A percentile compares a stretch with the other conserved stretches of the same genome.
Evolutionary conservation across 2,113 vertebrate genomes (phyloP).

Genomic region (Drymodes brunneopygia): DNA sequence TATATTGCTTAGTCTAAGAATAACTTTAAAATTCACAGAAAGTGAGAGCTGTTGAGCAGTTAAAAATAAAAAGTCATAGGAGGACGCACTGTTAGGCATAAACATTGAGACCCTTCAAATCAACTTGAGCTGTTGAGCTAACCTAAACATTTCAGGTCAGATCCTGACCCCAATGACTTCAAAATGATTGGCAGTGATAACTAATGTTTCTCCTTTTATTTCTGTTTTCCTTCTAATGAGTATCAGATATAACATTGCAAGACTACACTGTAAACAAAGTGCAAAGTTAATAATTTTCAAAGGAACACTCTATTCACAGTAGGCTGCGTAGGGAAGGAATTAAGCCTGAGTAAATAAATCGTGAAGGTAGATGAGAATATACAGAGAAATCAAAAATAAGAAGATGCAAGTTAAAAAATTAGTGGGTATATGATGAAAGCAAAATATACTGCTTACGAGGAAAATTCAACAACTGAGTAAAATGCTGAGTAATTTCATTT

Average conservation of each 20-base stretch:
- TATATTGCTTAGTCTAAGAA: slow-evolving; percentile 39
- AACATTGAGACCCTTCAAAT: slow-evolving; percentile 37
- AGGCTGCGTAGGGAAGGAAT: not conserved
- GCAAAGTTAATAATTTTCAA: slow-evolving; percentile 55
- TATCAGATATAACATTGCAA: slow-evolving; percentile 48
- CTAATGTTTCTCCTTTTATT: slow-evolving; percentile 33
- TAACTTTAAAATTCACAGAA: slow-evolving; percentile 60
- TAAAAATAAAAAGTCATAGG: slow-evolving; percentile 52
- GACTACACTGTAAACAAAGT: slow-evolving; percentile 56
- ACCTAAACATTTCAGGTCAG: slow-evolving; percentile 36
- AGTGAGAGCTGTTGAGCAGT: slow-evolving; percentile 35
- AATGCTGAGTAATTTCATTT: slow-evolving; percentile 65
- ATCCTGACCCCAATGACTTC: not conserved
- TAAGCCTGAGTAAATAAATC: slow-evolving; percentile 45
- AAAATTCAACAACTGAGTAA: slow-evolving; percentile 10
- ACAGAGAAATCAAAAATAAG: slow-evolving; percentile 1
- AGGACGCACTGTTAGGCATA: slow-evolving; percentile 24
- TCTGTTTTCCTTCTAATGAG: slow-evolving; percentile 52
- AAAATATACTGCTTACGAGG: not conserved
- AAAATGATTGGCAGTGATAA: slow-evolving; percentile 24
- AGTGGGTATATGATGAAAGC: not conserved
- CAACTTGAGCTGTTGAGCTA: slow-evolving; percentile 9
- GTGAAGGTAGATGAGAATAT: slow-evolving; percentile 16
- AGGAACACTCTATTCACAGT: slow-evolving; percentile 36
- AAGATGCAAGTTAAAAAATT: not conserved